Evolutionary conservation across 2,113 vertebrate species (phyloP).

Genomic region (Cheirogaleus medius): DNA sequence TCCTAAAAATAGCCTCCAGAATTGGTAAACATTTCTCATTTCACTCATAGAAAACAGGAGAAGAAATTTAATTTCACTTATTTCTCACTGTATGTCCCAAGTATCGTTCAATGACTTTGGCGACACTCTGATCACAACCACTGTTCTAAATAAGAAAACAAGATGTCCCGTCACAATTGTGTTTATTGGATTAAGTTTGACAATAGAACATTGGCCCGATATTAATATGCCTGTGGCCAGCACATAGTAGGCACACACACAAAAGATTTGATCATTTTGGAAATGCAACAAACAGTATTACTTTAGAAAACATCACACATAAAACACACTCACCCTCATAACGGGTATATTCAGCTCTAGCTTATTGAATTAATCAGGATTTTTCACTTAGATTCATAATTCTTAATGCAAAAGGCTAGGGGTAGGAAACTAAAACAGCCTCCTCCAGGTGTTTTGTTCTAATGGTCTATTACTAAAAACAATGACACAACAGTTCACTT

Average conservation of each 20-base stretch:
- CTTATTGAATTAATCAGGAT: slow-evolving; percentile 71
- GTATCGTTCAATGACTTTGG: background rate
- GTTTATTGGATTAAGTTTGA: background rate
- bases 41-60: background rate
- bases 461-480: background rate
- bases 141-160: background rate
- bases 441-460: background rate
- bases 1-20: background rate
- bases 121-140: background rate
- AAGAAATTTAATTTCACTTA: background rate
- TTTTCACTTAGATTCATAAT: slow-evolving; percentile 63
- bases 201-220: background rate
- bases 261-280: background rate
- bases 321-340: slow-evolving; percentile 39
- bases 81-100: background rate
- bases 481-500: background rate
- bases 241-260: background rate
- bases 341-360: slow-evolving; percentile 60
- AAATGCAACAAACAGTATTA: slow-evolving; percentile 39
- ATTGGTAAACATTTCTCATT: too few species aligned
- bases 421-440: slow-evolving; percentile 71
- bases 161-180: too few species aligned
- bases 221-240: fast-evolving
- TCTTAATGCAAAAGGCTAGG: slow-evolving; percentile 54
- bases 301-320: slow-evolving; percentile 72